Conservation (phyloP, 2,113 vertebrate species). For the Cyanoliseus patagonus region DNA sequence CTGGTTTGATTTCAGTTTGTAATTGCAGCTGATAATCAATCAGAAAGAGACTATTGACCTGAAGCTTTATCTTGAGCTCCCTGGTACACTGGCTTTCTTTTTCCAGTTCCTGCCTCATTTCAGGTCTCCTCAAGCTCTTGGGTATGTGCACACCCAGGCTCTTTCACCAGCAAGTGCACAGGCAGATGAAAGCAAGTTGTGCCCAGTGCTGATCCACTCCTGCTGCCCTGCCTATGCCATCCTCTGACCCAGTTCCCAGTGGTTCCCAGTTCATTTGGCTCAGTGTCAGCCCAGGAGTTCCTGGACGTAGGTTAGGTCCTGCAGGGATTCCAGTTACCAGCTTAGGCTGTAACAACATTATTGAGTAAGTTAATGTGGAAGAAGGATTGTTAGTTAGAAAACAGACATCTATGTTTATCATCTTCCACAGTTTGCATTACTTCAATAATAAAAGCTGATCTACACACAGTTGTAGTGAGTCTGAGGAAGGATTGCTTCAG, state of each 20-base stretch:
- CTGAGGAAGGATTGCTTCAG: not conserved
- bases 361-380: not conserved
- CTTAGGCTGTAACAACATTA: not conserved
- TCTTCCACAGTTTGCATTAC: not conserved
- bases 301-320: not conserved
- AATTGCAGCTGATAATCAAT: not conserved
- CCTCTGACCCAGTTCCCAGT: not conserved
- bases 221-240: not conserved
- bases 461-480: not conserved
- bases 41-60: not conserved
- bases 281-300: not conserved
- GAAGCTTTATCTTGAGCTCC: not conserved
- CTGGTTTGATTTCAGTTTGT: not conserved
- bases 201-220: not conserved
- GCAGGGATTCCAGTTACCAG: not conserved
- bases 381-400: not conserved
- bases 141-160: not conserved
- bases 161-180: not conserved
- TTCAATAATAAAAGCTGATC: not conserved
- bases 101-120: not conserved
- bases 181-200: not conserved
- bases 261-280: not conserved
- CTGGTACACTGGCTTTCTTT: not conserved
- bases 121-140: not conserved
- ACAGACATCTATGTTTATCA: not conserved